Evolutionary conservation across 2,888 invertebrate species (phyloP).

Genomic region (Ferrisia virgata): DNA sequence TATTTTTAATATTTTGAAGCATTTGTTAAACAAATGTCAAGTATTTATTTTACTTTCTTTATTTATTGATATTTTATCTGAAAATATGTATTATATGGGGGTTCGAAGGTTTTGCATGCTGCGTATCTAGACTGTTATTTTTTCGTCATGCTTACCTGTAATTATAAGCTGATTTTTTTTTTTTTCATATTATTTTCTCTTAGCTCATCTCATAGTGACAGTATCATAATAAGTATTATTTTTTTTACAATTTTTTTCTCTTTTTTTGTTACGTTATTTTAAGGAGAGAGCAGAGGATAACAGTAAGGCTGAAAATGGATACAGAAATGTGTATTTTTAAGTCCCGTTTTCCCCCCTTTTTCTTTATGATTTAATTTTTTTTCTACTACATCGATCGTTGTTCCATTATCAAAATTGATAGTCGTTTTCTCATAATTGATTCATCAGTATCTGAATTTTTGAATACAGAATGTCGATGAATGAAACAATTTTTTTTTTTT

Average conservation of each 20-base stretch:
- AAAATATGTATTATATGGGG: constrained; percentile 1
- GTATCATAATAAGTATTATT: constrained; percentile 1
- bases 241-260: background rate
- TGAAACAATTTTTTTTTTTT: no score
- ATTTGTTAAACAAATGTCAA: constrained; percentile 7
- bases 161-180: background rate
- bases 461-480: no score
- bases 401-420: no score
- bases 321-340: background rate
- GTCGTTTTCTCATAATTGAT: no score
- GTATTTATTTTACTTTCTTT: background rate
- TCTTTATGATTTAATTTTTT: background rate
- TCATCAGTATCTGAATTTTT: no score
- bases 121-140: constrained; percentile 22
- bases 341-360: background rate
- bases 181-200: background rate
- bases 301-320: background rate
- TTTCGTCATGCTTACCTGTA: constrained; percentile 26
- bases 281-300: background rate
- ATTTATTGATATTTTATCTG: background rate
- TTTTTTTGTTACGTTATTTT: constrained; percentile 3
- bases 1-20: background rate
- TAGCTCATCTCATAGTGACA: constrained; percentile 22
- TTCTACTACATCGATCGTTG: no score
- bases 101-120: constrained; percentile 29